phyloP scores from a whole-genome alignment of 2,888 invertebrate species.

The Congeria kusceri region DNA sequence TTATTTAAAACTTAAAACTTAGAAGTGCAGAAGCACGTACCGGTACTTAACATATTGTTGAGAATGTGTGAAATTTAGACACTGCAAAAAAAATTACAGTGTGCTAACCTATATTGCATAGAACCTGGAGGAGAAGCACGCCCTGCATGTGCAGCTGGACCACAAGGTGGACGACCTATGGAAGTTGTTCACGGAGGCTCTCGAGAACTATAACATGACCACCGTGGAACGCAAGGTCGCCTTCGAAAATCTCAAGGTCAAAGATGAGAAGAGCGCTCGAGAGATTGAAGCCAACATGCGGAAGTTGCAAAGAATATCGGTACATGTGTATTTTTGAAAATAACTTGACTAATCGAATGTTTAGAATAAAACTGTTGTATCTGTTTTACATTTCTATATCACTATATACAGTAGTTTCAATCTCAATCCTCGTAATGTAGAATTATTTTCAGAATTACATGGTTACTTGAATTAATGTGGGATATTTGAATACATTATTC shows the following conservation, averaged over 20 bases:
- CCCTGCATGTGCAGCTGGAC: conserved; percentile 83
- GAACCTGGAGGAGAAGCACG: conserved; percentile 86
- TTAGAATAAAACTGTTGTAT: too few species aligned
- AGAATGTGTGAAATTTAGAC: too few species aligned
- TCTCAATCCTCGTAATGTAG: too few species aligned
- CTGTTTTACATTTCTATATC: too few species aligned
- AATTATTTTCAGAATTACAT: too few species aligned
- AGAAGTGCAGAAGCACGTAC: too few species aligned
- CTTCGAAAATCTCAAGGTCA: conserved; percentile 84
- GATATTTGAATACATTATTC: too few species aligned
- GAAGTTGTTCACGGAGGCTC: conserved; percentile 82
- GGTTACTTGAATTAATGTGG: too few species aligned
- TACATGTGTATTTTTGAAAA: conserved; percentile 62
- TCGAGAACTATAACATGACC: conserved; percentile 84
- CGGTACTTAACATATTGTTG: too few species aligned
- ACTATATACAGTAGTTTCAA: too few species aligned
- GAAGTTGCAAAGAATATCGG: conserved; percentile 84
- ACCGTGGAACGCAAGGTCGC: conserved; percentile 84
- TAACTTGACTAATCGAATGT: too few species aligned
- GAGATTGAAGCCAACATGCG: conserved; percentile 85
- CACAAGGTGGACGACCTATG: conserved; percentile 83
- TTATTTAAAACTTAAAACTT: too few species aligned
- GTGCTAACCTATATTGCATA: conserved; percentile 45
- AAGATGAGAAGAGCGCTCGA: conserved; percentile 84
- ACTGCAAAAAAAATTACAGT: neutral